Base-by-base conservation (phyloP, 2,888 invertebrate species). In the Acrobasis suavella region DNA sequence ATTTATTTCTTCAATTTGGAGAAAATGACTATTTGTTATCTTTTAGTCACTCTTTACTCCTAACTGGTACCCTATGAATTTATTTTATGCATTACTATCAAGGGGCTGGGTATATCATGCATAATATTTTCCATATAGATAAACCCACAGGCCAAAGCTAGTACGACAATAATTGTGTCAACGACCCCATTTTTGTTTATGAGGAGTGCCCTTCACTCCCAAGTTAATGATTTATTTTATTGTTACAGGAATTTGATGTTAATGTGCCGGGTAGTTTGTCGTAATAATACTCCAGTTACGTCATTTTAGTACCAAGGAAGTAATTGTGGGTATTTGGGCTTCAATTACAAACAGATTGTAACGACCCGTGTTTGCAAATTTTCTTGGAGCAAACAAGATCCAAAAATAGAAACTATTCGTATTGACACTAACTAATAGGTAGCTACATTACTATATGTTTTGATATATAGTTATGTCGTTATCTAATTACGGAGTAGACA, bases 261-360 rank as follows among this genome's bases (percentile, higher is more conserved):
- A 61, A 61, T 55, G 62, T 17, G 39, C 37, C 15, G 62, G 52
- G 54, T 62, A 62, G 62, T 62, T 62, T 62, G 55, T 62, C 50
- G 60, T 61, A 59, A 60, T 66, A 64, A 61, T 52, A n/a, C 22
- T 58, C 58, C 15, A 17, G 42, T 61, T 14, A 61, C 54, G 54
- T 52, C 61, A 55, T 16, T 55, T 38, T 56, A 58, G 56, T 59
- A 37, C 52, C 49, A 32, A 61, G 64, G 52, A 58, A 42, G 38
- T 54, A 64, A 66, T 73, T 79, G 76, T 65, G 72, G 69, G 77
- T 74, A 66, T 74, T 72, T 72, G 69, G 71, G 75, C 74, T 73
- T 72, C 73, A 78, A 78, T 78, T 74, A 81, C 55, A 55, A 32
- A 22, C 37, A 17, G 14, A 52, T 32, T 14, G 22, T 7, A 32